Base-by-base conservation (phyloP, 2,888 invertebrate species). In the Diplazon laetatorius region DNA sequence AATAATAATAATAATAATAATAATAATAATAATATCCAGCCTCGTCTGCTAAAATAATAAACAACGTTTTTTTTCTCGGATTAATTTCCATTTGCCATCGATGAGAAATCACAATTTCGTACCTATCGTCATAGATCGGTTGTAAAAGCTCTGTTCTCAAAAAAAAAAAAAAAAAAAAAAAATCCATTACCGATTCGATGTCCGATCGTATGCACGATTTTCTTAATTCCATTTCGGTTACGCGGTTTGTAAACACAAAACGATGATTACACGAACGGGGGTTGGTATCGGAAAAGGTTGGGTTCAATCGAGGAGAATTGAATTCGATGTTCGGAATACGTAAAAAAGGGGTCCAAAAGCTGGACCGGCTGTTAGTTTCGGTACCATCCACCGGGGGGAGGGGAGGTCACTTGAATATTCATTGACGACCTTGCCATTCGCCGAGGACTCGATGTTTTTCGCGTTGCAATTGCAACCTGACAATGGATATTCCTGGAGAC, bases 371-470 rank as follows among this genome's bases (percentile, higher is more conserved):
- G 65, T 72, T 66, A 22, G 25, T 30, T 63, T 69, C 50, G 37
- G 59, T 46, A 76, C 72, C 42, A 55, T 68, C 71, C 48, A 42
- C 79, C 69, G 69, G 79, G 76, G n/a, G n/a, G n/a, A n/a, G n/a
- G n/a, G n/a, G n/a, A n/a, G n/a, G 69, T 80, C 76, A 72, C 59
- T 39, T 80, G 79, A 80, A 80, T 80, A 80, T 80, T 80, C 76
- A 80, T 63, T 50, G 44, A 39, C 10, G 76, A 22, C 25, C 16
- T 22, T 25, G 65, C 52, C 65, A 37, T 14, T 39, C 65, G 50
- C 39, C 22, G 14, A 35, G 14, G 35, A 22, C 14, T 37, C 50
- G 20, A 30, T 46, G 63, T 63, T 30, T 18, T 48, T 37, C 37
- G n/a, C n/a, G 48, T 52, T 66, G 52, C 52, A 52, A 52, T 39